Evolutionary conservation across 1,140 invertebrate species (phyloP), one percentile per base, ranked within the genome.

Genomic region (Caenorhabditis remanei): DNA sequence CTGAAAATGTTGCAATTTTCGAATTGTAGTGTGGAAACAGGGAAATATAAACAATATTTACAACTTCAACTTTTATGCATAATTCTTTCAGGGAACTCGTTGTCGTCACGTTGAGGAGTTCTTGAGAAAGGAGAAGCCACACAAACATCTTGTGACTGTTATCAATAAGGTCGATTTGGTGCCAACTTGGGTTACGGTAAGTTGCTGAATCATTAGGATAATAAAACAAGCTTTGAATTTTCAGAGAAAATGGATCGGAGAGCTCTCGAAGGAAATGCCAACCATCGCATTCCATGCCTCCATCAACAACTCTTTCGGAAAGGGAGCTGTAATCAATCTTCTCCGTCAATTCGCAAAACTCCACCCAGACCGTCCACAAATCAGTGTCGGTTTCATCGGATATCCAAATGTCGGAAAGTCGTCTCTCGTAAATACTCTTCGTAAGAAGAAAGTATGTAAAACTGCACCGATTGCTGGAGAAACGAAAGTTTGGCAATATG

Each of bases 371-470:
- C 41, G 97, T 91, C 98, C 98, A 92, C 97, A 99, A 94, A 99
- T 99, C 56, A 98, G 97, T 93, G 96, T 99, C 83, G 98, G 98
- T 16, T 96, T 99, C 87, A 98, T 99, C 93, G 98, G 98, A 0
- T 99, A 99, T 93, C 98, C 98, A 6, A 99, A 99, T 94, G 97
- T 97, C 14, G 98, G 98, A 0, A 99, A 99, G 94, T 98, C 97
- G 88, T 99, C 97, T 11, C 95, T 99, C 32, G 99, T 99, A 84
- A 99, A 99, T 93, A 97, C 98, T 0, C 93, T 99, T 46, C 94
- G 96, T 87, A 95, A 96, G 0, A 98, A 98, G 92, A 98, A 98
- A 93, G 97, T 98, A 11, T 3, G 98, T 93, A 99, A 99, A 93
- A 97, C 99, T 4, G 98, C 98, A 14, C 98, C 98, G 9, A 97